Evolutionary conservation across 1,140 invertebrate genomes (phyloP), one percentile per base, ranked within the genome.

Genomic region (Drosophila pruinosa): DNA sequence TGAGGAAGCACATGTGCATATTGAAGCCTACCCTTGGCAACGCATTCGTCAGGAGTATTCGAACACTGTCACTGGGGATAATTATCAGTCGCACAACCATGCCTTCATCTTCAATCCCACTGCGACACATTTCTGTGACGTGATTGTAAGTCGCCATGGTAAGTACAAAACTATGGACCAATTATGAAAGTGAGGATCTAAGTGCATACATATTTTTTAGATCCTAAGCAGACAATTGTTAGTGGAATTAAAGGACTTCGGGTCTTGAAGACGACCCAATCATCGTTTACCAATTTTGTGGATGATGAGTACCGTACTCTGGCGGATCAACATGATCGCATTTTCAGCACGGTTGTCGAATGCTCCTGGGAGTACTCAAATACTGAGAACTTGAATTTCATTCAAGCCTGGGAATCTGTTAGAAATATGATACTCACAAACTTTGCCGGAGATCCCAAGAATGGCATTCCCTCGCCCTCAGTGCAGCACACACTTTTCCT

Each of bases 401-500:
- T 94, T 74, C 91, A 92, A 5, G 93, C 93, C 2, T 95, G 95
- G 94, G 80, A 94, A 15, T 93, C 92, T 0, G 95, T 96, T 0
- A 94, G 94, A 65, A 93, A 95, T 31, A 93, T 93, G 22, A 95
- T 96, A 19, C 79, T 96, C 10, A 93, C 95, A 38, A 94, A 95
- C 75, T 96, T 96, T 89, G 95, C 95, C 12, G 95, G 95, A 0
- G 93, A 94, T 47, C 92, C 94, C 2, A 93, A 94, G 43, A 92
- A 90, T 1, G 95, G 95, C 14, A 91, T 95, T 4, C 93, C 94
- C 62, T 96, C 95, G 1, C 95, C 95, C 1, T 95, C 94, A 1
- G 95, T 96, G 0, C 95, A 96, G 85, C 93, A 96, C 71, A 96
- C 95, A 0, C 81, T 96, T 7, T 96, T 96, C 80, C 91, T 95